These are phyloP conservation scores for Ooceraea biroi DNA, from an alignment of 1,140 invertebrate genomes.

Conservation along the genomic window DNA sequence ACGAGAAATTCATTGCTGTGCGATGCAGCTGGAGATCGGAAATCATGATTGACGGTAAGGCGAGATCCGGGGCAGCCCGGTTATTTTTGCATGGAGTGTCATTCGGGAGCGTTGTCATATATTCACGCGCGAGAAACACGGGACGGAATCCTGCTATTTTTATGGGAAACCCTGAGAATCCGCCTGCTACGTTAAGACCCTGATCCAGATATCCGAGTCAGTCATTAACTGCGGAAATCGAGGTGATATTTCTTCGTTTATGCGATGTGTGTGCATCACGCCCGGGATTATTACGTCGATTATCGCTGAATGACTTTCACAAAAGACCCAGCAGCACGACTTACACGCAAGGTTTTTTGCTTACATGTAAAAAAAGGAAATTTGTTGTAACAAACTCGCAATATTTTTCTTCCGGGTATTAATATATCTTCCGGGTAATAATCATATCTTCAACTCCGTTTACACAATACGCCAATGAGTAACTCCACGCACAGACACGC, in stretches of 20 bases:
- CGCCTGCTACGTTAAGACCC: conserved; percentile 35
- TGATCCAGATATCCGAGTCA: conserved; percentile 34
- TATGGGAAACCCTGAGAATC: conserved; percentile 52
- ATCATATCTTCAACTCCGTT: not conserved
- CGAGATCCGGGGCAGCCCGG: conserved; percentile 5
- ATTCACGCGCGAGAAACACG: not conserved
- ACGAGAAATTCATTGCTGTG: conserved; percentile 12
- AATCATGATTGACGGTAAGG: conserved; percentile 44
- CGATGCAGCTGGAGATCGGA: not conserved
- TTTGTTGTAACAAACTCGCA: not conserved
- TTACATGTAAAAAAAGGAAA: not conserved
- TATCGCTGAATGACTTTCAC: not conserved
- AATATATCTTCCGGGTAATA: no score
- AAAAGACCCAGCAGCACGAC: conserved; percentile 8
- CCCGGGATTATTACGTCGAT: not conserved
- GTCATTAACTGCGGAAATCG: conserved; percentile 2
- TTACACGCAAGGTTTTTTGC: not conserved
- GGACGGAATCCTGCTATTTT: conserved; percentile 36
- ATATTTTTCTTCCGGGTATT: conserved; percentile 28
- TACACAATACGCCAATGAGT: not conserved
- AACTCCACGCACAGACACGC: not conserved
- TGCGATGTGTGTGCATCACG: not conserved
- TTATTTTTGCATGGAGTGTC: conserved; percentile 46
- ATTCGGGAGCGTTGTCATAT: conserved; percentile 7
- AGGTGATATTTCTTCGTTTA: conserved; percentile 32